Evolutionary conservation across 2,113 vertebrate species (phyloP).

Genomic region (Actenoides hombroni): DNA sequence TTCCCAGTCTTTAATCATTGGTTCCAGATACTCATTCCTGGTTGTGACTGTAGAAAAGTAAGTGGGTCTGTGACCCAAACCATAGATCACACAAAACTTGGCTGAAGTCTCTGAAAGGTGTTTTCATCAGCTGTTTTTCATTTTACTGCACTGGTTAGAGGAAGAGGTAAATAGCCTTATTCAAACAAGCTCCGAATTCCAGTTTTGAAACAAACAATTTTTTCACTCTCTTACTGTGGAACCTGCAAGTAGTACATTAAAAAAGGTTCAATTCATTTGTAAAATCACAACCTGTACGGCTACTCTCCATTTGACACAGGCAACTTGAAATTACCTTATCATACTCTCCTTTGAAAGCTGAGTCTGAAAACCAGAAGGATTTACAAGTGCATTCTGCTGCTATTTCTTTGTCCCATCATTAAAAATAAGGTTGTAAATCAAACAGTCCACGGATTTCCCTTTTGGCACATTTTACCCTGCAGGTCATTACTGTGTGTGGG

Average conservation of each 20-base stretch:
- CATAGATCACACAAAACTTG: neutral
- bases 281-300: neutral
- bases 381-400: conserved; percentile 30
- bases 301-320: neutral
- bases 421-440: conserved; percentile 48
- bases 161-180: neutral
- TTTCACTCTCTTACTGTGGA: neutral
- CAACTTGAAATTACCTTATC: conserved; percentile 35
- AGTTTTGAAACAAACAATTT: neutral
- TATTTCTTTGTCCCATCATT: conserved; percentile 44
- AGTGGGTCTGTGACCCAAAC: neutral
- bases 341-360: neutral
- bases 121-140: neutral
- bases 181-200: neutral
- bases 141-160: neutral
- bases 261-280: neutral
- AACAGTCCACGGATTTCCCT: conserved; percentile 28
- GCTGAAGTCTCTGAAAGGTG: neutral
- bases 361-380: conserved; percentile 44
- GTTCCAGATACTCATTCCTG: neutral
- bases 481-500: neutral
- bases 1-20: neutral
- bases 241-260: neutral
- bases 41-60: neutral
- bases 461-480: conserved; percentile 36